Evolutionary conservation across 2,888 invertebrate genomes (phyloP).

Genomic region (Xestia xanthographa): DNA sequence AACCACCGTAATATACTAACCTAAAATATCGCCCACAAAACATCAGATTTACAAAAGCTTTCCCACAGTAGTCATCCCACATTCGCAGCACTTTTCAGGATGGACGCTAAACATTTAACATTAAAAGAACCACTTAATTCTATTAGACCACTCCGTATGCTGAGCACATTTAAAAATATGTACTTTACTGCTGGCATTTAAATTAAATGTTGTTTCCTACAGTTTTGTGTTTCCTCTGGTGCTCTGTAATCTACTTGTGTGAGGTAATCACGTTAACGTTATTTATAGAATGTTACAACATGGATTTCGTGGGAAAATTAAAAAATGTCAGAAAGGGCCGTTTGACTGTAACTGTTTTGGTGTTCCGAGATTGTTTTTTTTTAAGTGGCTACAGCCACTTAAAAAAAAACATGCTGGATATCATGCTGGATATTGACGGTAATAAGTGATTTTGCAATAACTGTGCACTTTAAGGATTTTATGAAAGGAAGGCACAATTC

Average conservation of each 20-base stretch:
- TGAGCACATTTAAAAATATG: slow-evolving; percentile 46
- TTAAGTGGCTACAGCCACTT: too few species aligned
- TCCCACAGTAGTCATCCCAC: slow-evolving; percentile 20
- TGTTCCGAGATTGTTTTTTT: too few species aligned
- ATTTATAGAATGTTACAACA: slow-evolving; percentile 5
- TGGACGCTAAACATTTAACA: slow-evolving; percentile 51
- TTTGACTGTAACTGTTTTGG: neutral
- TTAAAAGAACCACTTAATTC: slow-evolving; percentile 60
- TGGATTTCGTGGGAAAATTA: neutral
- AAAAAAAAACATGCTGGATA: too few species aligned
- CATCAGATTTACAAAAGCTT: neutral
- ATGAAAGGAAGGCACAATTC: neutral
- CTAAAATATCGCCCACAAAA: neutral
- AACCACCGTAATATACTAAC: neutral
- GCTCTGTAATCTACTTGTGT: slow-evolving; percentile 31
- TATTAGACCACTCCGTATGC: slow-evolving; percentile 40
- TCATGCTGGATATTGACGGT: neutral
- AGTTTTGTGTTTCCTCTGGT: slow-evolving; percentile 29
- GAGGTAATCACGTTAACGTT: slow-evolving; percentile 20
- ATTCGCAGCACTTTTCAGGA: slow-evolving; percentile 31
- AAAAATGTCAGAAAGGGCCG: neutral
- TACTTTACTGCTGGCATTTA: slow-evolving; percentile 42
- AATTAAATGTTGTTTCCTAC: slow-evolving; percentile 50
- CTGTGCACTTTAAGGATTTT: neutral
- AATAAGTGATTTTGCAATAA: neutral